These are phyloP conservation scores for Strigamia crassipes DNA, from an alignment of 2,888 invertebrate species.

Conservation along the genomic window DNA sequence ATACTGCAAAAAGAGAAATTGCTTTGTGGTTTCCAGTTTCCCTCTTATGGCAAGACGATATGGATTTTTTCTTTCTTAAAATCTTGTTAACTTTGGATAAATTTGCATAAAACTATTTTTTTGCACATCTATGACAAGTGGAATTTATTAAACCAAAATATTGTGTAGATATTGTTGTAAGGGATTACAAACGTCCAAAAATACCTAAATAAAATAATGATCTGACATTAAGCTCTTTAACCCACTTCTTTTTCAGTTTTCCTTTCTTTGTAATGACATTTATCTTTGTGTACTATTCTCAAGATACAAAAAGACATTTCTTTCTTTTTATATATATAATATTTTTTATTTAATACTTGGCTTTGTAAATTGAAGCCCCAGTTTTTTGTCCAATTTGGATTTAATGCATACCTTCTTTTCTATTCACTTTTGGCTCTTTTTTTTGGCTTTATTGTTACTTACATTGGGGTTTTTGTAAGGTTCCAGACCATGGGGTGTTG, in stretches of 20 bases:
- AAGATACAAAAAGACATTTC: neutral
- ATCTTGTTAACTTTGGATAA: neutral
- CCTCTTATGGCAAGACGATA: neutral
- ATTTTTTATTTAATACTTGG: neutral
- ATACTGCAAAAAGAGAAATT: neutral
- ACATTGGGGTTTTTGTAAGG: neutral
- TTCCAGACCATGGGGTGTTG: neutral
- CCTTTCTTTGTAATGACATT: neutral
- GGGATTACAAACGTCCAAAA: no score
- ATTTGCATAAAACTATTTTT: neutral
- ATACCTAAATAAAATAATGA: neutral
- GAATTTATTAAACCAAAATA: no score
- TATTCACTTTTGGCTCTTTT: neutral
- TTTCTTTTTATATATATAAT: neutral
- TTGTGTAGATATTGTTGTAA: no score
- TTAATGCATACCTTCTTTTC: neutral
- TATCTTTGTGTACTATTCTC: neutral
- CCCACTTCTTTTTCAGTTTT: neutral
- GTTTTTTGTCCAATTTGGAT: neutral
- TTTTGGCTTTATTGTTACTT: neutral
- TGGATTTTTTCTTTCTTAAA: neutral
- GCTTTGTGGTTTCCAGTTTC: conserved; percentile 2
- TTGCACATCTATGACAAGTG: neutral
- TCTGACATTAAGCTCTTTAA: conserved; percentile 7
- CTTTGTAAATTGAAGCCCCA: neutral